Percentiles rank a stretch among this genome's conserved stretches.
phyloP scores from a whole-genome alignment of 2,888 invertebrate genomes.

The Heteromyza rotundicornis region DNA sequence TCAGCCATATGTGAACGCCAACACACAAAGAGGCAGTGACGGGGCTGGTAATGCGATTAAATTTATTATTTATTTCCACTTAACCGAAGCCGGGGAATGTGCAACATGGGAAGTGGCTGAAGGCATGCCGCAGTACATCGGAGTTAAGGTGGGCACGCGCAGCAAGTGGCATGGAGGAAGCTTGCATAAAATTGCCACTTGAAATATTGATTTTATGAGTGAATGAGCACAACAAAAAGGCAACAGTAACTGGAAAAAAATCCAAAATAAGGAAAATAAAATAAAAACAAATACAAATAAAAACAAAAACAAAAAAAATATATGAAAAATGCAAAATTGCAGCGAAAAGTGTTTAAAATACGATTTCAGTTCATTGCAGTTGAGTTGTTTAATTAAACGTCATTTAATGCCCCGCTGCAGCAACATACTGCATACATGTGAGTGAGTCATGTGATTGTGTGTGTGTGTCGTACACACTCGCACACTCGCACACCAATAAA shows the following conservation, averaged over 20 bases:
- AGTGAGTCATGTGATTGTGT: background rate
- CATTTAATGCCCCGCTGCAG: conserved; percentile 18
- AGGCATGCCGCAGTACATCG: too few species aligned
- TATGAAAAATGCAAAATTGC: background rate
- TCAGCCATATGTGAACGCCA: too few species aligned
- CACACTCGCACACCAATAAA: conserved; percentile 4
- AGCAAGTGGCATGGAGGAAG: background rate
- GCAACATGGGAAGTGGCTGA: too few species aligned
- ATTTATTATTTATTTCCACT: conserved; percentile 4
- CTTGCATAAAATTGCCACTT: conserved; percentile 2
- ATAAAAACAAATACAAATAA: too few species aligned
- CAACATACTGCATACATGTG: background rate
- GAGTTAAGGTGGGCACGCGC: too few species aligned
- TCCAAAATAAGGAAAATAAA: background rate
- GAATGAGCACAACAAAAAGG: background rate
- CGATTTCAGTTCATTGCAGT: conserved; percentile 29
- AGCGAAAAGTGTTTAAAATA: background rate
- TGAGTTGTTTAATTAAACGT: conserved; percentile 35
- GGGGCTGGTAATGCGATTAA: too few species aligned
- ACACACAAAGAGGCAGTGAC: too few species aligned
- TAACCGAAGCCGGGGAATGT: background rate
- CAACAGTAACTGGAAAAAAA: background rate
- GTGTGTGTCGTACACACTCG: background rate
- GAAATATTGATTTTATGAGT: conserved; percentile 4
- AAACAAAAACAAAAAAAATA: too few species aligned